Base-by-base conservation (phyloP, 2,888 invertebrate genomes). In the Eristalinus sepulchralis region DNA sequence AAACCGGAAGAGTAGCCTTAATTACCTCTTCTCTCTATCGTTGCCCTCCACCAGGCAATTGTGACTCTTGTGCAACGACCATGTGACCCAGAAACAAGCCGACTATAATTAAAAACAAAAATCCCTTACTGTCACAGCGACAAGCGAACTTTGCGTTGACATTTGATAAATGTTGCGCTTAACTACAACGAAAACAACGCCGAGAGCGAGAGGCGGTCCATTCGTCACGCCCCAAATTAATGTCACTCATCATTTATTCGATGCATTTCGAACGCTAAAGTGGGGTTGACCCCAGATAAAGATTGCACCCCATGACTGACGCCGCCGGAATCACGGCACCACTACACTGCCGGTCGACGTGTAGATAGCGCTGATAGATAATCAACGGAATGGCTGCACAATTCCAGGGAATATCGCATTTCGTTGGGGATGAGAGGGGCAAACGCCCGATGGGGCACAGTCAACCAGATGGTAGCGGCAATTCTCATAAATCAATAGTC, bases 241-340 rank as follows among this genome's bases (percentile, higher is more conserved):
- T 83, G 83, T 83, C 78, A 86, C 78, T 76, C 86, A 83, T 82
- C 71, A 86, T 86, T 82, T 75, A 82, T 78, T 78, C 70, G 73
- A 75, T 86, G 83, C 83, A 86, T 66, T 83, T 73, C 33, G 36
- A 78, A 62, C 34, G 79, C 8, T 62, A 72, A 76, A 62, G 67
- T 22, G 59, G 39, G 67, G 47, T 68, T 83, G 83, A 83, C 78
- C 86, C 75, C n/a, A 82, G 86, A 86, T 83, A 86, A 75, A 63
- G 82, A 67, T 33, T 53, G 13, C 39, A 36, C 8, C 47, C 17
- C 8, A 73, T 33, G 34, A 22, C 64, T 13, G 31, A 66, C 75
- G 34, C 59, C 64, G 72, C 77, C 55, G 64, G 34, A 31, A 71
- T 13, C 39, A 71, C 75, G 34, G 64, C 64, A 77, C 77, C 55